Evolutionary conservation across 2,797 vertebrate genomes (phyloP).

Genomic region (Acrossocheilus wenchowensis): DNA sequence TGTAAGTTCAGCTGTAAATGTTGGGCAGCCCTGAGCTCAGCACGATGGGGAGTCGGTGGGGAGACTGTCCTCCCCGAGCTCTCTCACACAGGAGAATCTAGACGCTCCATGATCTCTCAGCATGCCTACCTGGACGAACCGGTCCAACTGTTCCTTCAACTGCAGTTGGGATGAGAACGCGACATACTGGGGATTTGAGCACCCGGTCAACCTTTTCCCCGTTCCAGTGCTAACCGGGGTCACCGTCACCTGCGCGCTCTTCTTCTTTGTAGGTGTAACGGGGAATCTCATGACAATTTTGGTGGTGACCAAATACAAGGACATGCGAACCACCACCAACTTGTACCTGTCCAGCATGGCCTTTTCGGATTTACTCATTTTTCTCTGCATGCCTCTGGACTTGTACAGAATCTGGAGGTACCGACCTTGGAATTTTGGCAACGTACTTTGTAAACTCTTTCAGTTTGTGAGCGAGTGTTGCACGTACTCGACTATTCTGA

Average conservation of each 20-base stretch:
- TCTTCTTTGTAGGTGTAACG: conserved; percentile 87
- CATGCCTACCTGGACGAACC: conserved; percentile 75
- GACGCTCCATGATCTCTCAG: conserved; percentile 59
- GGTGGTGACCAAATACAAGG: conserved; percentile 90
- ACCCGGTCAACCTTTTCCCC: conserved; percentile 83
- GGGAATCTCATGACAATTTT: conserved; percentile 95
- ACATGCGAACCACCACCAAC: conserved; percentile 97
- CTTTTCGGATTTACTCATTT: conserved; percentile 94
- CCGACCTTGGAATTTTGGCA: conserved; percentile 93
- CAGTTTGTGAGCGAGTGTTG: conserved; percentile 96
- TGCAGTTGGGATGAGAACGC: conserved; percentile 75
- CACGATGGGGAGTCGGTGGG: conserved; percentile 34
- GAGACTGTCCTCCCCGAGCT: conserved; percentile 34
- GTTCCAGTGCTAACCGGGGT: conserved; percentile 86
- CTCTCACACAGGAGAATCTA: conserved; percentile 47
- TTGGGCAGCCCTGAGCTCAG: conserved; percentile 11
- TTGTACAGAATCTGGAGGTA: conserved; percentile 96
- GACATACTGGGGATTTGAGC: conserved; percentile 66
- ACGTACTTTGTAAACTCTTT: conserved; percentile 94
- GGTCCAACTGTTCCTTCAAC: conserved; percentile 76
- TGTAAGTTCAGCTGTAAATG: background rate
- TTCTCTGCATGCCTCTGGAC: conserved; percentile 96
- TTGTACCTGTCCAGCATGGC: conserved; percentile 98
- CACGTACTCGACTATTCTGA: conserved; percentile 96
- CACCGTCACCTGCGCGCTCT: conserved; percentile 86